Evolutionary conservation across 2,113 vertebrate species (phyloP).

Genomic region (Pangasianodon gigas): DNA sequence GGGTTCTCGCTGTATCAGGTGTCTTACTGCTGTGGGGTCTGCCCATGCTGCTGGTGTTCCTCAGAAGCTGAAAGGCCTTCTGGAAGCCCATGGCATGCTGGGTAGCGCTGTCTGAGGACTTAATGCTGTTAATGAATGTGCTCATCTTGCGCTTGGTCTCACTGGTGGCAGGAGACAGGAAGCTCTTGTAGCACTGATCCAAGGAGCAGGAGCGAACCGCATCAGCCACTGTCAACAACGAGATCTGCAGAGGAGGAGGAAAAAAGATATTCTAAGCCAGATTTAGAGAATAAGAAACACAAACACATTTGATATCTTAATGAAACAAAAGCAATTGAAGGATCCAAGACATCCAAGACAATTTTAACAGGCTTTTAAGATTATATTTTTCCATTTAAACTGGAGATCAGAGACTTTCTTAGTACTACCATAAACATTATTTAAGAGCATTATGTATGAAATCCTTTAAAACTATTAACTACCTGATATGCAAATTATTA

Average conservation of each 20-base stretch:
- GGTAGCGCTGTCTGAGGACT: conserved; percentile 86
- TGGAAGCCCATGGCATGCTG: conserved; percentile 92
- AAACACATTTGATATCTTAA: not conserved
- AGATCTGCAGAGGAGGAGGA: conserved; percentile 76
- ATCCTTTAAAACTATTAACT: not conserved
- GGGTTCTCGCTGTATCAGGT: not conserved
- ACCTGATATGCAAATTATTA: not conserved
- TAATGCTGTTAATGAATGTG: conserved; percentile 87
- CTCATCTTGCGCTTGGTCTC: conserved; percentile 98
- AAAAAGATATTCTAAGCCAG: no score
- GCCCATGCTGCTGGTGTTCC: conserved; percentile 87
- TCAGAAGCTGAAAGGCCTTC: conserved; percentile 93
- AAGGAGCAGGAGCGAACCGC: conserved; percentile 89
- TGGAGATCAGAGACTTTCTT: not conserved
- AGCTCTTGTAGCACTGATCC: conserved; percentile 95
- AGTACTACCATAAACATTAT: not conserved
- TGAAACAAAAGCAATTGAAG: not conserved
- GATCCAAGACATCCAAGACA: not conserved
- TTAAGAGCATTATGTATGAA: not conserved
- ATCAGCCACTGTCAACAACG: conserved; percentile 88
- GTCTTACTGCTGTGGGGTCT: conserved; percentile 84
- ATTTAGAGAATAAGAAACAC: no score
- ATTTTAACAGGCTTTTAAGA: not conserved
- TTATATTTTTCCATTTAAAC: not conserved
- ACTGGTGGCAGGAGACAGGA: conserved; percentile 94